phyloP scores from a whole-genome alignment of 2,888 invertebrate genomes.

The Galerucella nymphaeae region DNA sequence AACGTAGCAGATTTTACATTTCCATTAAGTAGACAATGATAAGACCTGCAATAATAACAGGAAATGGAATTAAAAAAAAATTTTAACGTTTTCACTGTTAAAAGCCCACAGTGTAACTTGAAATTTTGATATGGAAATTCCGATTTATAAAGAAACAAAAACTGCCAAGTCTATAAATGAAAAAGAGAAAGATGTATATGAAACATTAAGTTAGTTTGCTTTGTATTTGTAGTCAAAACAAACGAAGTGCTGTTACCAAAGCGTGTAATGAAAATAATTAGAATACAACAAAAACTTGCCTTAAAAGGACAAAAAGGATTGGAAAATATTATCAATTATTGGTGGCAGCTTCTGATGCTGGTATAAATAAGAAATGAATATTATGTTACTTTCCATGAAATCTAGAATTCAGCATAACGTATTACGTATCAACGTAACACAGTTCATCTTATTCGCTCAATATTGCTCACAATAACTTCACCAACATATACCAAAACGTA shows the following conservation, averaged over 20 bases:
- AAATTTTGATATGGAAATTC: not conserved
- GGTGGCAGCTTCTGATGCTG: no score
- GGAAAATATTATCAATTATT: not conserved
- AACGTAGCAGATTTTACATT: no score
- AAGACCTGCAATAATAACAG: no score
- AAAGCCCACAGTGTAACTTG: not conserved
- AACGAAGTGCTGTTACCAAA: conserved; percentile 23
- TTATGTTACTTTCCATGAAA: no score
- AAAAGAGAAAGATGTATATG: conserved; percentile 27
- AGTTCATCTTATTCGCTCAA: no score
- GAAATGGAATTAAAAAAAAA: no score
- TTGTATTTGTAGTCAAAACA: conserved; percentile 28
- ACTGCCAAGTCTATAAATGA: conserved; percentile 9
- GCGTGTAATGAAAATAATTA: conserved; percentile 25
- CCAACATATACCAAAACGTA: no score
- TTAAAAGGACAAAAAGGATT: not conserved
- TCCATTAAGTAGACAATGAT: no score
- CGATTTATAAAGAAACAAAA: not conserved
- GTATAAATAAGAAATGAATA: no score
- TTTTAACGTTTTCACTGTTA: not conserved
- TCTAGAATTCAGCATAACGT: no score
- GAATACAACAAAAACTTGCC: not conserved
- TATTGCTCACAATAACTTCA: no score
- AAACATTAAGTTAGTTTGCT: conserved; percentile 40
- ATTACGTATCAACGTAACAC: no score